Percentiles rank a stretch among this genome's conserved stretches.
phyloP scores from a whole-genome alignment of 2,797 vertebrate species.

The Semotilus atromaculatus region DNA sequence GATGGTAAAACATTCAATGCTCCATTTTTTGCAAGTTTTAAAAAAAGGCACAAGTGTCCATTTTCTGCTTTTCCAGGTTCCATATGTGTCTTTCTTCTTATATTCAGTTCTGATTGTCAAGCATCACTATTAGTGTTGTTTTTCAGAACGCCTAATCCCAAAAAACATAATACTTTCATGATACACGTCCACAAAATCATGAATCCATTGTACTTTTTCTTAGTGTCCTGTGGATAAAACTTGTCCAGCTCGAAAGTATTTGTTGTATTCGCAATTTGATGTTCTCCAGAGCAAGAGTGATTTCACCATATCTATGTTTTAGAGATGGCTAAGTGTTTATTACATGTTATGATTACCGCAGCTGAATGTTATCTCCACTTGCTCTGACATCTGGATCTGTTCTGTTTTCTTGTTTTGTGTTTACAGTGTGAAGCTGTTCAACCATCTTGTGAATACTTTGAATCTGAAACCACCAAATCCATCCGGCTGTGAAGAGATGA shows the following conservation, averaged over 20 bases:
- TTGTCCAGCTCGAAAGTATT: neutral
- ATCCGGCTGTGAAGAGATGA: neutral
- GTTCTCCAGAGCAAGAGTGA: neutral
- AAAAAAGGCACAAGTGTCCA: neutral
- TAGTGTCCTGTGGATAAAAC: neutral
- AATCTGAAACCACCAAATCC: neutral
- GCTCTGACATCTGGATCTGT: neutral
- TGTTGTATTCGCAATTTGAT: neutral
- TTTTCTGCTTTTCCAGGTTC: neutral
- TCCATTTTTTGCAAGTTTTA: neutral
- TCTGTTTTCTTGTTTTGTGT: conserved; percentile 2
- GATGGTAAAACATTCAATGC: neutral
- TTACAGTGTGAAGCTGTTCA: conserved; percentile 13
- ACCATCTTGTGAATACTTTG: neutral
- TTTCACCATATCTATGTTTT: conserved; percentile 7
- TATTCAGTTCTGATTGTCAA: neutral
- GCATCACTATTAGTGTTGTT: neutral
- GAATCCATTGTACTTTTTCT: neutral
- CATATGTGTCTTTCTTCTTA: neutral
- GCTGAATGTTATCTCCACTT: conserved; percentile 9
- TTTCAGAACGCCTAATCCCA: neutral
- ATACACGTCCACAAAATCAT: neutral
- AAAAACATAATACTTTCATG: neutral
- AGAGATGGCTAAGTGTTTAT: conserved; percentile 1
- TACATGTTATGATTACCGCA: conserved; percentile 4